phyloP scores from a whole-genome alignment of 2,113 vertebrate genomes.

The Riparia riparia region DNA sequence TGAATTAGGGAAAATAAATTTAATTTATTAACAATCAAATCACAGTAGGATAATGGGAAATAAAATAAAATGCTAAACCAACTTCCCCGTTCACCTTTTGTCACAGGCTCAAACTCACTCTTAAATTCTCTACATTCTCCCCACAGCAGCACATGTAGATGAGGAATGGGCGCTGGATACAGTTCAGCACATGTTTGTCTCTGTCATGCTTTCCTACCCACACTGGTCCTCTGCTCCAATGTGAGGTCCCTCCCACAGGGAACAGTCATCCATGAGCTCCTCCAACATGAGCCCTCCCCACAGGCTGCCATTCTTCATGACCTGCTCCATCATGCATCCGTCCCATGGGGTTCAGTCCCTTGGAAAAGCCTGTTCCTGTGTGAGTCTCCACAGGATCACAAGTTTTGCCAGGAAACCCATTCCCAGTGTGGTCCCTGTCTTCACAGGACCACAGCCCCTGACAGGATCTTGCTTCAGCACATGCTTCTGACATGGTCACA shows the following conservation, averaged over 20 bases:
- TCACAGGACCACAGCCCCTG: fast-evolving
- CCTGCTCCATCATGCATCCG: not conserved
- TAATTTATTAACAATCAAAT: not conserved
- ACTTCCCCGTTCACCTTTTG: fast-evolving
- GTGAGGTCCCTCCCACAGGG: fast-evolving
- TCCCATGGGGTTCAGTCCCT: not conserved
- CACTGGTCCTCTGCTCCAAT: not conserved
- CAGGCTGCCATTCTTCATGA: not conserved
- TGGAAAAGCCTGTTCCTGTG: not conserved
- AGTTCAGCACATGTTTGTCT: not conserved
- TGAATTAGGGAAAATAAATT: not conserved
- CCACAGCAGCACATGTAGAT: fast-evolving
- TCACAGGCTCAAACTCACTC: not conserved
- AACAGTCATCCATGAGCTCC: not conserved
- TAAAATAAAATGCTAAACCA: not conserved
- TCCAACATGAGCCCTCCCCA: not conserved
- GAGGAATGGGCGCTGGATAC: not conserved
- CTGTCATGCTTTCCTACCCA: not conserved
- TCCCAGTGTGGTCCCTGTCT: not conserved
- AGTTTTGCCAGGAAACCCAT: not conserved
- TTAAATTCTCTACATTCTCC: not conserved
- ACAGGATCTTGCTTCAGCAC: fast-evolving
- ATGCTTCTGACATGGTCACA: not conserved
- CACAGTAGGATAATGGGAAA: not conserved
- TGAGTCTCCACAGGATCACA: not conserved